Evolutionary conservation across 2,888 invertebrate genomes (phyloP), one percentile per base, ranked within the genome.

Genomic region (Maniola hyperantus): DNA sequence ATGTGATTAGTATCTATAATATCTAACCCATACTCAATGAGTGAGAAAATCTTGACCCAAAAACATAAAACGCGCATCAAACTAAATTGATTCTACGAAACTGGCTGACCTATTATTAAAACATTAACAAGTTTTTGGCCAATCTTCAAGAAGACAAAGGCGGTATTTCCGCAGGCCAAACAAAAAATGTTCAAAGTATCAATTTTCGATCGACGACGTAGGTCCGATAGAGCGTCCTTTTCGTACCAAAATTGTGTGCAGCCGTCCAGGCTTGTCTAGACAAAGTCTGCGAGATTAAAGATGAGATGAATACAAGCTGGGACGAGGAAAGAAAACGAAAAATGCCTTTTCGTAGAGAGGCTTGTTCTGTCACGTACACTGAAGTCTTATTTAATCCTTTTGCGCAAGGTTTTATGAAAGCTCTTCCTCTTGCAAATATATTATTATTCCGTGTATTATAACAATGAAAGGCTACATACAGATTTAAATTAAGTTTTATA

Each of bases 211-310:
- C 74, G 70, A 72, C 76, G 75, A 76, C 69, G 69, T 71, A 71
- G 72, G 76, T 73, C 76, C 73, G 66, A 76, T 76, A 73, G 74
- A 76, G 76, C 74, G 73, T 77, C 74, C 70, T 74, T 72, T 71
- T 72, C 75, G 76, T 80, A 82, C 82, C 80, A 80, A 80, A 85
- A 81, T 84, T 82, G 78, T 77, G 74, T 76, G 77, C 79, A 80
- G 76, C 78, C 79, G 77, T 74, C 72, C 79, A 63, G 63, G 54
- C 77, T 76, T 74, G 87, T 85, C 87, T 88, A 87, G 87, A 87
- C 87, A 83, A 85, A 84, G 87, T 85, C 87, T 86, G 83, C 83
- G 81, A 88, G 89, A 90, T 90, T 89, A 89, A 89, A 88, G 88
- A 85, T 87, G 81, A 80, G 81, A 85, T 89, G 88, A 89, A 90